A percentile compares a stretch with the other conserved stretches of the same genome.
These are phyloP conservation scores for Pimpla rufipes DNA, from an alignment of 2,888 invertebrate genomes.

Conservation along the genomic window DNA sequence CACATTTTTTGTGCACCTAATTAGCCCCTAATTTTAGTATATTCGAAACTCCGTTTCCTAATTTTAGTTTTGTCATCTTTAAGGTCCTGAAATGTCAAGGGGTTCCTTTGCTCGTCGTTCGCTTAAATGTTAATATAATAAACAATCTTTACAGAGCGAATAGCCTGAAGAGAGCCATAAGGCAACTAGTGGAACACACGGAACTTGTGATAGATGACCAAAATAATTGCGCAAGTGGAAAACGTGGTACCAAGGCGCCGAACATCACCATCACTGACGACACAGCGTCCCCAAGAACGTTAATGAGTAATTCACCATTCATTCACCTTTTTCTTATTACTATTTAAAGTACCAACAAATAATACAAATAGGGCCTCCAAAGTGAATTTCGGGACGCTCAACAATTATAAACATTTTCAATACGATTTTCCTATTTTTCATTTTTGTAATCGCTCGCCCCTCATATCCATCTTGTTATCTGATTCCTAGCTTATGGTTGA, in stretches of 20 bases:
- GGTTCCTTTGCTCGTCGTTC: conserved; percentile 1
- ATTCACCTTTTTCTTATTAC: neutral
- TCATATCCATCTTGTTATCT: too few relatives aligned
- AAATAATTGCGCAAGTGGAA: conserved; percentile 79
- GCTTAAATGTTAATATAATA: neutral
- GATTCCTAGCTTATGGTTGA: too few relatives aligned
- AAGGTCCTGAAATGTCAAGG: too few relatives aligned
- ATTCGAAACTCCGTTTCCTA: too few relatives aligned
- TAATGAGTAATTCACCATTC: conserved; percentile 22
- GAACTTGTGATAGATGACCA: conserved; percentile 90
- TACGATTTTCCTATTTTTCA: too few relatives aligned
- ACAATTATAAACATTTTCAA: too few relatives aligned
- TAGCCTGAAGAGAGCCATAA: conserved; percentile 93
- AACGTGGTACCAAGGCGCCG: conserved; percentile 79
- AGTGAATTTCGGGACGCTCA: too few relatives aligned
- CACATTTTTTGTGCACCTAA: too few relatives aligned
- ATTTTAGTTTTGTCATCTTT: too few relatives aligned
- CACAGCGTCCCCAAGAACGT: conserved; percentile 37
- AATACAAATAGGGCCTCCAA: too few relatives aligned
- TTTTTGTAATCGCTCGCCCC: too few relatives aligned
- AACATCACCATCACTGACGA: conserved; percentile 76
- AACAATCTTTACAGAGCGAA: conserved; percentile 89
- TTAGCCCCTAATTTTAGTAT: too few relatives aligned
- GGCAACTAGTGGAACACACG: conserved; percentile 92
- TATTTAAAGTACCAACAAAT: neutral